Base-by-base conservation (phyloP, 2,888 invertebrate genomes). In the Lymantria monacha region DNA sequence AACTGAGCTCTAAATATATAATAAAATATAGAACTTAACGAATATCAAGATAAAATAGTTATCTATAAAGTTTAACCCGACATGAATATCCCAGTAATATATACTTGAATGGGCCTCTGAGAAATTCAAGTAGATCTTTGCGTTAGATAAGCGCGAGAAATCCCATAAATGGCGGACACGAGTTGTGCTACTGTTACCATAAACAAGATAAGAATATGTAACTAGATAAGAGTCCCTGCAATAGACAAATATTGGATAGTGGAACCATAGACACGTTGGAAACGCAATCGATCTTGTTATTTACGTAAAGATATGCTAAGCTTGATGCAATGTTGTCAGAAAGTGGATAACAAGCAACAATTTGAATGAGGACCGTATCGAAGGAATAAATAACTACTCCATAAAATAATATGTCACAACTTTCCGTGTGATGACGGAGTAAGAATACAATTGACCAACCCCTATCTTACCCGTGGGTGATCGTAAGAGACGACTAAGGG, bases 101-200 rank as follows among this genome's bases (percentile, higher is more conserved):
- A 57, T 50, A 52, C 59, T 59, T 61, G 68, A 70, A 69, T 70
- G 66, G 58, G 51, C 49, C 59, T 57, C 53, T 58, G 63, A 63
- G 69, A 70, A 68, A 64, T 55, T 48, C 53, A 55, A 67, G 48
- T 52, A 63, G 70, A 75, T 66, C 61, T 55, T 43, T 61, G 43
- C 50, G 50, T 48, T 46, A 58, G 75, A 74, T 74, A 74, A 71
- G 55, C 45, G 36, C 42, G 64, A 61, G 63, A 69, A 68, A 62
- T 60, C 51, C 68, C 63, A 68, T 71, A 70, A 71, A 68, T 59
- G 66, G 55, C 55, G 55, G 66, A 62, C 65, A 61, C 55, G 51
- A 65, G 61, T 59, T 59, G 57, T 62, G 72, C 76, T 76, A 75
- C 77, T 66, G 74, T 63, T 61, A 52, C 63, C 63, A 67, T 67